phyloP scores from a whole-genome alignment of 2,113 vertebrate species.

The Rhadina sibilatrix region DNA sequence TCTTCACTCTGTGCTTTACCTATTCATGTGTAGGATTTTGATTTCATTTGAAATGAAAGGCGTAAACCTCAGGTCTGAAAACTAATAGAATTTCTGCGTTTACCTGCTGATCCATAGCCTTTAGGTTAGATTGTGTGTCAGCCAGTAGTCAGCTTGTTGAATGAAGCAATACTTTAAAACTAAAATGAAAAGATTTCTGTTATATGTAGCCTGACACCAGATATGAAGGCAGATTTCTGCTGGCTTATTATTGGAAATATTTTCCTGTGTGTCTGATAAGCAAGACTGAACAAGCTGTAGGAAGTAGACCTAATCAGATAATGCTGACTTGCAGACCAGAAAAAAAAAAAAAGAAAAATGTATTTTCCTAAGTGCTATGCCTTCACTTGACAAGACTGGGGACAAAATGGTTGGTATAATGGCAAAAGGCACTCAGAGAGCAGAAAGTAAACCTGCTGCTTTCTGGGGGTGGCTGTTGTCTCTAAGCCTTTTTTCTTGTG shows the following conservation, averaged over 20 bases:
- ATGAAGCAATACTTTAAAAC: slow-evolving; percentile 72
- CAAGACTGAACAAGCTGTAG: slow-evolving; percentile 32
- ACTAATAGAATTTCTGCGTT: slow-evolving; percentile 79
- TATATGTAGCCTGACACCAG: slow-evolving; percentile 48
- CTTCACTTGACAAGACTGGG: background rate
- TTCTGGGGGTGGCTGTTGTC: background rate
- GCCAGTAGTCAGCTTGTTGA: slow-evolving; percentile 60
- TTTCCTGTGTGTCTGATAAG: slow-evolving; percentile 65
- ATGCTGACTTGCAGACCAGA: slow-evolving; percentile 52
- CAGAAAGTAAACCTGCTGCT: background rate
- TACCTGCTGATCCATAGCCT: slow-evolving; percentile 75
- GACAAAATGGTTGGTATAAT: background rate
- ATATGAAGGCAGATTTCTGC: slow-evolving; percentile 59
- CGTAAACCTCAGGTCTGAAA: slow-evolving; percentile 70
- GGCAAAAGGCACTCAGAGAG: background rate
- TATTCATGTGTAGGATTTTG: slow-evolving; percentile 72
- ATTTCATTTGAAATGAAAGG: slow-evolving; percentile 78
- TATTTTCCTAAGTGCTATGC: slow-evolving; percentile 32
- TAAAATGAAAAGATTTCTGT: slow-evolving; percentile 74
- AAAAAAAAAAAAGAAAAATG: slow-evolving; percentile 48
- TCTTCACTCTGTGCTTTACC: slow-evolving; percentile 54
- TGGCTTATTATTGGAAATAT: slow-evolving; percentile 68
- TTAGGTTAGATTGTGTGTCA: slow-evolving; percentile 72
- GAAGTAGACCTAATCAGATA: slow-evolving; percentile 55
- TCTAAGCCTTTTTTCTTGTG: background rate